Evolutionary conservation across 2,113 vertebrate species (phyloP), one percentile per base, ranked within the genome.

Genomic region (Anguilla rostrata): DNA sequence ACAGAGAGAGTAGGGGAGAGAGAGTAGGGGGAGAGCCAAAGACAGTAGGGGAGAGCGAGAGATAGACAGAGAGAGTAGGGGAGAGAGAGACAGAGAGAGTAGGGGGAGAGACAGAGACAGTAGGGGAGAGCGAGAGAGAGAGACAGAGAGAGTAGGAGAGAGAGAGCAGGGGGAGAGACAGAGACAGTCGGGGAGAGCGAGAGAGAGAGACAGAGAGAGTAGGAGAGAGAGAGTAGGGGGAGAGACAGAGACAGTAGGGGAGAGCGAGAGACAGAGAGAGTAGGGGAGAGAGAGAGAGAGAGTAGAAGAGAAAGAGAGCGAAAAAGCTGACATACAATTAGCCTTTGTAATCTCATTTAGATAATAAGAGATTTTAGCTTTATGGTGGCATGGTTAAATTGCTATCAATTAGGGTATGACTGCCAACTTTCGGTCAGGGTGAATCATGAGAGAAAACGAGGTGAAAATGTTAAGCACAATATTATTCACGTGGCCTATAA

Each of bases 331-430:
- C 78, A 82, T 81, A 53, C 26, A 81, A 82, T 86, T 86, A 86
- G 56, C 85, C 85, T 86, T 82, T 29, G 79, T 82, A 86, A 86
- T 86, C 79, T 56, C 79, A 60, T 81, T 85, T 81, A 86, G 85
- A 63, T 86, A 60, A 81, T 86, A 63, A 29, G 53, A 56, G 53
- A 56, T 63, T 66, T 56, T 34, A 71, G 26, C 63, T 60, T 81
- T 22, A 81, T 81, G 78, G 20, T 49, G 29, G 12, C 22, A 34
- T 81, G 56, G 79, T 41, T 86, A 40, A 81, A 57, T 22, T 82
- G 26, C 79, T 63, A 39, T 39, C 39, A 60, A 57, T 60, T 60
- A 60, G 14, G 40, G 15, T 16, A 83, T 20, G 63, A 39, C 40
- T 43, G 39, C 16, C 15, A 26, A 46, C 56, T 86, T 39, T 43